A percentile compares a stretch with the other conserved stretches of the same genome.
phyloP scores from a whole-genome alignment of 2,888 invertebrate species.

The Eilema griseolum region DNA sequence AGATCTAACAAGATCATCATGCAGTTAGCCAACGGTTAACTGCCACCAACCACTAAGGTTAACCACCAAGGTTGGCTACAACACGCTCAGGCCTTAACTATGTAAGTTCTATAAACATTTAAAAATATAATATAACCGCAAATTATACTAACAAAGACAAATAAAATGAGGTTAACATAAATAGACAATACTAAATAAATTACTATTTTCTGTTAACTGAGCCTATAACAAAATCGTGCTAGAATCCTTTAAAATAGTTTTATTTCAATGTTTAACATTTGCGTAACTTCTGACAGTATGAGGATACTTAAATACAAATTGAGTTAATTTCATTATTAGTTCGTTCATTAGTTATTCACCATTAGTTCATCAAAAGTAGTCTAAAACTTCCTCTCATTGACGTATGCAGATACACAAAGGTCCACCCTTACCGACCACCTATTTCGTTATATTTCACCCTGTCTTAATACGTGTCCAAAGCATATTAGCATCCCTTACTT shows the following conservation, averaged over 20 bases:
- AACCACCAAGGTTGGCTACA: conserved; percentile 47
- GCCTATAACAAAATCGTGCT: too few relatives aligned
- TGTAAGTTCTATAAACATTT: conserved; percentile 30
- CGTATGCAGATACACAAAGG: too few relatives aligned
- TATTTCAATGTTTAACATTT: too few relatives aligned
- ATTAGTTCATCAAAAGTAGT: too few relatives aligned
- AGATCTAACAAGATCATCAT: conserved; percentile 14
- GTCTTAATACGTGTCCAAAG: neutral
- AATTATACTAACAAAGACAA: conserved; percentile 17
- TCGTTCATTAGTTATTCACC: too few relatives aligned
- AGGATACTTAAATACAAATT: too few relatives aligned
- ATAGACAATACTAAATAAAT: neutral
- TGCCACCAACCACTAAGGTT: conserved; percentile 44
- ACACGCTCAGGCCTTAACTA: conserved; percentile 31
- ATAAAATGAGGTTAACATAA: conserved; percentile 7
- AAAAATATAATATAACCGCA: conserved; percentile 19
- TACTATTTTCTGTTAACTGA: neutral
- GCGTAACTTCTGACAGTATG: too few relatives aligned
- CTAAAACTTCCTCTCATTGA: too few relatives aligned
- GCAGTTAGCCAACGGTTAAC: conserved; percentile 19
- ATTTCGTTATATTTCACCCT: too few relatives aligned
- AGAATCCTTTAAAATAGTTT: too few relatives aligned
- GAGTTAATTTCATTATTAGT: too few relatives aligned
- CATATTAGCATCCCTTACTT: neutral
- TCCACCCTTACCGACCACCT: too few relatives aligned